phyloP scores from a whole-genome alignment of 2,888 invertebrate genomes.

The Holacanthella duospinosa region DNA sequence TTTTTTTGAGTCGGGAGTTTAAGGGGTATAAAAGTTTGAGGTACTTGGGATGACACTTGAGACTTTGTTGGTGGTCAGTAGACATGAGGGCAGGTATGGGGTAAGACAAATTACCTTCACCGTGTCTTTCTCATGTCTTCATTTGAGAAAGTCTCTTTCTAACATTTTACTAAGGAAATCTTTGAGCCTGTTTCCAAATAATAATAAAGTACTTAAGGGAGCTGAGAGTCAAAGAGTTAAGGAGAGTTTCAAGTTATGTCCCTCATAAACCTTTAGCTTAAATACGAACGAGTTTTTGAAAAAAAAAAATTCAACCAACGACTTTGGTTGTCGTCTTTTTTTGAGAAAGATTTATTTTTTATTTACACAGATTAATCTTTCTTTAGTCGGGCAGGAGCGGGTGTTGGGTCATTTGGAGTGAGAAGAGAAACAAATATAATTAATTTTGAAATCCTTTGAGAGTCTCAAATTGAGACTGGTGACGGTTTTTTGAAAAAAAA shows the following conservation, averaged over 20 bases:
- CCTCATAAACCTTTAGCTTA: neutral
- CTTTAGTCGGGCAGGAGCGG: neutral
- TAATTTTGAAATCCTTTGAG: too few species aligned
- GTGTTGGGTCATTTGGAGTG: neutral
- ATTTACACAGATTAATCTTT: neutral
- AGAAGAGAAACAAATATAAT: too few species aligned
- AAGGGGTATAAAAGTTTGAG: too few species aligned
- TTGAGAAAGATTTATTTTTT: neutral
- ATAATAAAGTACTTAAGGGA: constrained; percentile 4
- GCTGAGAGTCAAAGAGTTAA: neutral
- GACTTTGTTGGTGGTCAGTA: neutral
- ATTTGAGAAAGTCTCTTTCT: neutral
- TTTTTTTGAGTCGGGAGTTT: neutral
- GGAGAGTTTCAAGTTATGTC: too few species aligned
- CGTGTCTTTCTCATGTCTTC: neutral
- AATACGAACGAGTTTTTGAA: too few species aligned
- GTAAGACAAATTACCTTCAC: neutral
- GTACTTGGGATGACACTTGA: neutral
- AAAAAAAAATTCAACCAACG: too few species aligned
- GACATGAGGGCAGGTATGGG: neutral
- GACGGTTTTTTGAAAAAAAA: too few species aligned
- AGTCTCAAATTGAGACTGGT: too few species aligned
- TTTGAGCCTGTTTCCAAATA: neutral
- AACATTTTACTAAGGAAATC: neutral
- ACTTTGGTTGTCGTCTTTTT: too few species aligned